These are phyloP conservation scores for Xenopus tropicalis DNA, from an alignment of 2,113 vertebrate species.

Conservation along the genomic window UCB_Xtro_10.0 CM004443.2:126296001-126296500, in stretches of 20 bases:
- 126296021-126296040: constrained; percentile 69
- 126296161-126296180: constrained; percentile 65
- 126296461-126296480: constrained; percentile 49
- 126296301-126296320: constrained; percentile 53
- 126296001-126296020: constrained; percentile 64
- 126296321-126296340: too few species aligned
- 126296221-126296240: constrained; percentile 38
- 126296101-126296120: constrained; percentile 75
- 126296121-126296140: constrained; percentile 71
- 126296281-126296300: constrained; percentile 31
- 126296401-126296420: not conserved
- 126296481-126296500: constrained; percentile 41
- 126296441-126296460: constrained; percentile 29
- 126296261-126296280: constrained; percentile 23
- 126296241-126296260: constrained; percentile 20
- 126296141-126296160: constrained; percentile 66
- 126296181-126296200: constrained; percentile 44
- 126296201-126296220: constrained; percentile 25
- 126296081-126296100: constrained; percentile 71
- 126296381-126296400: too few species aligned
- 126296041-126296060: constrained; percentile 65
- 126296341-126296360: too few species aligned
- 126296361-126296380: not conserved
- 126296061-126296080: constrained; percentile 58
- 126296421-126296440: not conserved